Conservation (phyloP, 1,140 invertebrate genomes). For the Nebria ingens region DNA sequence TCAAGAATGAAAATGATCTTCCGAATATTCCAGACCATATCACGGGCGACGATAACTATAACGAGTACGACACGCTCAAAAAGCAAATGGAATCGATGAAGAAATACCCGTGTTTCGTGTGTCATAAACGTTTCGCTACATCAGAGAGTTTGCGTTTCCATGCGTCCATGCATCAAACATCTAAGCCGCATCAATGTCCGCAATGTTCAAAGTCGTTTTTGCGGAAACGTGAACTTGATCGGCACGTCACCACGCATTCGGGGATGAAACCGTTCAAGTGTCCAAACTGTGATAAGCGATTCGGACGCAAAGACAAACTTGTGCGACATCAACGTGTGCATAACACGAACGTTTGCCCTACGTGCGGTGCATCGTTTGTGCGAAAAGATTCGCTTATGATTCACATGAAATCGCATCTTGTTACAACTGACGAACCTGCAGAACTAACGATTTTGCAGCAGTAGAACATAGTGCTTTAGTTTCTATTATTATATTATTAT, state of each 20-base stretch:
- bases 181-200: conserved; percentile 38
- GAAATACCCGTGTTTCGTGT: conserved; percentile 37
- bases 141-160: conserved; percentile 26
- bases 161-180: conserved; percentile 22
- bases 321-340: conserved; percentile 51
- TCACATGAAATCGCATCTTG: conserved; percentile 43
- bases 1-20: conserved; percentile 30
- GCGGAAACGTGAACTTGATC: conserved; percentile 50
- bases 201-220: conserved; percentile 52
- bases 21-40: conserved; percentile 41
- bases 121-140: conserved; percentile 41
- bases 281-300: conserved; percentile 48
- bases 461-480: too few species aligned
- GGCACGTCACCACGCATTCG: conserved; percentile 48
- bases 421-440: neutral
- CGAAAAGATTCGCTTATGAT: conserved; percentile 42
- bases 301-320: conserved; percentile 53
- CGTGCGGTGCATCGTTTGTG: conserved; percentile 43
- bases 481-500: too few species aligned
- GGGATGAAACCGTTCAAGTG: conserved; percentile 50
- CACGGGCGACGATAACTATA: conserved; percentile 39
- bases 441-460: too few species aligned
- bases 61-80: conserved; percentile 12
- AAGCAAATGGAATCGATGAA: conserved; percentile 6
- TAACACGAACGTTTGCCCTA: conserved; percentile 41